Evolutionary conservation across 2,797 vertebrate species (phyloP).

Genomic region (Premnoplex brunnescens): DNA sequence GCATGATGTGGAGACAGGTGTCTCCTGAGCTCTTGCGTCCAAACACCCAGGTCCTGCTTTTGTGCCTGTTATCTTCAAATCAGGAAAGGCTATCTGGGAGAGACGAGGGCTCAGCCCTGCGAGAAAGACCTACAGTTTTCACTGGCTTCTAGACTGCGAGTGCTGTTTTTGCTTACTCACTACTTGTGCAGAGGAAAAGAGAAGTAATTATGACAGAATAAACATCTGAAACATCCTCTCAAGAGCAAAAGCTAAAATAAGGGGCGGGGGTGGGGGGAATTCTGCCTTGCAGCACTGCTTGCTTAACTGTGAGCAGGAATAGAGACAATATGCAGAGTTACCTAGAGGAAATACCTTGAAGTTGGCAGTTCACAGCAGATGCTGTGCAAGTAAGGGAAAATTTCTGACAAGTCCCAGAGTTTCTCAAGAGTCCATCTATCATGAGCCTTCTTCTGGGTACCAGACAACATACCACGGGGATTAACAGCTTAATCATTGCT

Average conservation of each 20-base stretch:
- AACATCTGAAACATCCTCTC: constrained; percentile 6
- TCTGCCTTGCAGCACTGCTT: background rate
- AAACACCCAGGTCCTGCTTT: background rate
- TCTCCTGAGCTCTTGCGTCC: background rate
- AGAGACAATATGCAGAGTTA: background rate
- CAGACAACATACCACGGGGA: background rate
- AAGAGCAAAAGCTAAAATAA: background rate
- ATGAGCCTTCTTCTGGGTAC: background rate
- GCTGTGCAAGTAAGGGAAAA: background rate
- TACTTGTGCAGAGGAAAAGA: constrained; percentile 31
- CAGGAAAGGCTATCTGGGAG: background rate
- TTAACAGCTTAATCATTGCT: background rate
- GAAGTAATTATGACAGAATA: background rate
- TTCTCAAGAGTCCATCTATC: background rate
- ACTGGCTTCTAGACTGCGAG: background rate
- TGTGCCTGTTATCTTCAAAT: background rate
- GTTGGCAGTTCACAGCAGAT: background rate
- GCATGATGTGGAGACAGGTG: background rate
- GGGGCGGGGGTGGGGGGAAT: no score
- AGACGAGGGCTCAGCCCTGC: background rate
- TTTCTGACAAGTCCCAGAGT: background rate
- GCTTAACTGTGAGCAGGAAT: background rate
- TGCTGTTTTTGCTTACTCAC: constrained; percentile 1
- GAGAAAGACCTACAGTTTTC: background rate
- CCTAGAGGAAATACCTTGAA: background rate